Evolutionary conservation across 2,797 vertebrate genomes (phyloP).

Genomic region (Pitangus sulphuratus): DNA sequence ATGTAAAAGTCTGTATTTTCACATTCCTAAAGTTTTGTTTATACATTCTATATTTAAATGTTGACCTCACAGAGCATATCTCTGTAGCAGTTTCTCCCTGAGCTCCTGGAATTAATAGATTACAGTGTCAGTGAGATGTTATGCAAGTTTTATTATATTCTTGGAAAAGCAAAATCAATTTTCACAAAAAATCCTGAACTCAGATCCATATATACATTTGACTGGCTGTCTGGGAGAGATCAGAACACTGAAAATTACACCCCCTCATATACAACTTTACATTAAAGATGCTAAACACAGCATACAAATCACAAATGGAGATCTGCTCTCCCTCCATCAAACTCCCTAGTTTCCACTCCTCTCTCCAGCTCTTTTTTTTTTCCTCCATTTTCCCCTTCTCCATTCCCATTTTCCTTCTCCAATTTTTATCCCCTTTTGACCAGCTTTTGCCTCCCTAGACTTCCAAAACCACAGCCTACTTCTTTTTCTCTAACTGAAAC

Average conservation of each 20-base stretch:
- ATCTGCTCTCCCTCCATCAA: not conserved
- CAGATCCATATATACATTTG: not conserved
- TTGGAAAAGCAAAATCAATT: not conserved
- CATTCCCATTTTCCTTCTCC: not conserved
- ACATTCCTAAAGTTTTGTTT: not conserved
- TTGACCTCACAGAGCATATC: not conserved
- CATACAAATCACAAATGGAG: not conserved
- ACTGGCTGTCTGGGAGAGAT: not conserved
- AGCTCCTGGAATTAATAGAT: not conserved
- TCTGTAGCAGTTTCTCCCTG: not conserved
- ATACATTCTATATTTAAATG: not conserved
- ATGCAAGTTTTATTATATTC: not conserved
- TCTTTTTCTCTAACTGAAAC: not conserved
- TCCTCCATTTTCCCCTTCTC: not conserved
- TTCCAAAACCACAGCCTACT: not conserved
- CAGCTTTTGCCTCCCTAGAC: not conserved
- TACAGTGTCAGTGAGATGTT: not conserved
- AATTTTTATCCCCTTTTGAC: not conserved
- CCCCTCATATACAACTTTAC: fast-evolving
- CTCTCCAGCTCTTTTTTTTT: not conserved
- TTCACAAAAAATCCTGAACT: not conserved
- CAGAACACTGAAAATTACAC: not conserved
- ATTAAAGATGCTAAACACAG: not conserved
- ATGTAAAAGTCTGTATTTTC: not conserved
- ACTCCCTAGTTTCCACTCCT: not conserved